Evolutionary conservation across 2,797 vertebrate genomes (phyloP).

Genomic region (Heterohyrax brucei): DNA sequence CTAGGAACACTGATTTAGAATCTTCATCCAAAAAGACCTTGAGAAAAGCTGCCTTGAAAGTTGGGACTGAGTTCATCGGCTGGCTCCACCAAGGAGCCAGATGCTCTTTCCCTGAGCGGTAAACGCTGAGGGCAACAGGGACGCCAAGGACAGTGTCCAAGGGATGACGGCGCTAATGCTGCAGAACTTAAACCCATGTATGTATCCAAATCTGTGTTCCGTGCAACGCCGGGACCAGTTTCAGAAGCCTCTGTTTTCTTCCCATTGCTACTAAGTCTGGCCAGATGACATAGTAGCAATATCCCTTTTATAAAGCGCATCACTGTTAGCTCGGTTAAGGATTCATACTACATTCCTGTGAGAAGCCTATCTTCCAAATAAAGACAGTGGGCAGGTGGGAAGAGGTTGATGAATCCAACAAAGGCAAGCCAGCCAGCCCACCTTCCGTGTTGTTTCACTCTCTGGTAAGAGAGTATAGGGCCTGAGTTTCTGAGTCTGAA

Average conservation of each 20-base stretch:
- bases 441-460: background rate
- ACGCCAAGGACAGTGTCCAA: constrained; percentile 53
- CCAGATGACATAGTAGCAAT: constrained; percentile 42
- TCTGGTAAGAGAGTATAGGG: background rate
- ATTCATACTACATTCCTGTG: background rate
- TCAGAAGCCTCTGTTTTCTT: background rate
- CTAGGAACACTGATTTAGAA: constrained; percentile 67
- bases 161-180: background rate
- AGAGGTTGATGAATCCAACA: background rate
- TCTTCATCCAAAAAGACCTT: constrained; percentile 70
- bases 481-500: background rate
- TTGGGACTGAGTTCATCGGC: constrained; percentile 65
- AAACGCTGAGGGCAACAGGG: background rate
- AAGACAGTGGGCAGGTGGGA: constrained; percentile 28
- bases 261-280: background rate
- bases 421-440: background rate
- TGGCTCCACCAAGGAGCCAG: constrained; percentile 54
- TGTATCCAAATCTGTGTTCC: background rate
- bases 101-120: background rate
- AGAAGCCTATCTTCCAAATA: constrained; percentile 40
- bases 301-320: background rate
- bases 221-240: background rate
- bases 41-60: constrained; percentile 72
- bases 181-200: background rate
- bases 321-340: background rate